A percentile compares a stretch with the other conserved stretches of the same genome.
These are phyloP conservation scores for Brachionus calyciflorus DNA, from an alignment of 1,140 invertebrate genomes.

Conservation along the genomic window DNA sequence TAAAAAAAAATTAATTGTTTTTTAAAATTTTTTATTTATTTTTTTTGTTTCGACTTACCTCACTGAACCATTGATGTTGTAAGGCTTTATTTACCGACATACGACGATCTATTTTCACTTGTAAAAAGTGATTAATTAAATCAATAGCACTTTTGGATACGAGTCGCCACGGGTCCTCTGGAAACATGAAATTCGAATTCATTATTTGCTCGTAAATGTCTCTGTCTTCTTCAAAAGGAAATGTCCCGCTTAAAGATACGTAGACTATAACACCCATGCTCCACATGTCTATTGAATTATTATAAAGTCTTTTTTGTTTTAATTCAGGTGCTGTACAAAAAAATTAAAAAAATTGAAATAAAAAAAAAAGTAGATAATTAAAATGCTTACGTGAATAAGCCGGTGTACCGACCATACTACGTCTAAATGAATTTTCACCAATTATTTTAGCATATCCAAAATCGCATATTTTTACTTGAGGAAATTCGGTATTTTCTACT, in stretches of 20 bases:
- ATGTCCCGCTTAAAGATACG: constrained; percentile 60
- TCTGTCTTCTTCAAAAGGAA: constrained; percentile 44
- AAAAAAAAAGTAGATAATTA: not conserved
- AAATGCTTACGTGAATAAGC: constrained; percentile 78
- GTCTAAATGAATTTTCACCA: constrained; percentile 92
- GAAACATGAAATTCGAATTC: constrained; percentile 46
- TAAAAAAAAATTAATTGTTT: not conserved
- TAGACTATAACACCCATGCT: constrained; percentile 97
- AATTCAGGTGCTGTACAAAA: constrained; percentile 71
- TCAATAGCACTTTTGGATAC: not conserved
- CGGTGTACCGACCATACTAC: constrained; percentile 95
- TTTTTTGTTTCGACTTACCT: no score
- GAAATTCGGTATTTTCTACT: constrained; percentile 66
- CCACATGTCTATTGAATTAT: constrained; percentile 98
- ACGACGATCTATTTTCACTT: constrained; percentile 29
- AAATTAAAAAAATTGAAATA: constrained; percentile 47
- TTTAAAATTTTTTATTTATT: no score
- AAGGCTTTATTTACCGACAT: constrained; percentile 39
- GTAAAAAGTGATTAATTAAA: constrained; percentile 41
- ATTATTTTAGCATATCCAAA: constrained; percentile 98
- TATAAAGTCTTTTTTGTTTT: constrained; percentile 87
- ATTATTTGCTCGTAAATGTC: constrained; percentile 42
- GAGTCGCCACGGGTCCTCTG: constrained; percentile 6
- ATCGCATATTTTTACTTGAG: constrained; percentile 88
- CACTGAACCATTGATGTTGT: constrained; percentile 6